A percentile compares a stretch with the other conserved stretches of the same genome.
Conservation (phyloP, 1,140 invertebrate species). For the Euura lappo region DNA sequence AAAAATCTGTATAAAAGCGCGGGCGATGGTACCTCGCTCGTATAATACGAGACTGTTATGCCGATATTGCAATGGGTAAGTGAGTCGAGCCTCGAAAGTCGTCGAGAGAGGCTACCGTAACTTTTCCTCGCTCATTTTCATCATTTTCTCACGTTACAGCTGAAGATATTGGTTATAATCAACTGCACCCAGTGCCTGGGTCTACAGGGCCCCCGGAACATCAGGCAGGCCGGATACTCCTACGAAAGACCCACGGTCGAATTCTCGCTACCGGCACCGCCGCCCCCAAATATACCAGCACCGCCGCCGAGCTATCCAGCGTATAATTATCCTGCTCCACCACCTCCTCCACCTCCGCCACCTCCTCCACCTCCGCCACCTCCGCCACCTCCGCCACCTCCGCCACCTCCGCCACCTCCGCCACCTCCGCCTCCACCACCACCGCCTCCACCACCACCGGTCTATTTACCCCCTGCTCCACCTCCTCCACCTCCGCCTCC, state of each 20-base stretch:
- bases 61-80: conserved; percentile 44
- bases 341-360: conserved; percentile 24
- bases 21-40: conserved; percentile 5
- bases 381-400: conserved; percentile 13
- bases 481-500: conserved; percentile 22
- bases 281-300: not conserved
- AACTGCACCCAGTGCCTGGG: conserved; percentile 20
- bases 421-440: conserved; percentile 20
- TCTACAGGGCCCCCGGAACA: conserved; percentile 9
- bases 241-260: conserved; percentile 38
- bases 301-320: conserved; percentile 23
- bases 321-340: conserved; percentile 26
- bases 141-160: conserved; percentile 22
- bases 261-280: conserved; percentile 32
- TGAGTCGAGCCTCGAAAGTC: not conserved
- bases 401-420: conserved; percentile 17
- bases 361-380: conserved; percentile 24
- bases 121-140: not conserved
- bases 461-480: conserved; percentile 16
- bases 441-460: conserved; percentile 19
- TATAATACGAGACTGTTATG: conserved; percentile 34
- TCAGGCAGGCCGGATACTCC: conserved; percentile 41
- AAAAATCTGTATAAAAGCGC: conserved; percentile 39
- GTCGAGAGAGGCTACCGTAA: not conserved
- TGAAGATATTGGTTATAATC: conserved; percentile 33